These are phyloP conservation scores for Gymnopithys bicolor DNA, from an alignment of 2,797 vertebrate species.

Conservation along the genomic window DNA sequence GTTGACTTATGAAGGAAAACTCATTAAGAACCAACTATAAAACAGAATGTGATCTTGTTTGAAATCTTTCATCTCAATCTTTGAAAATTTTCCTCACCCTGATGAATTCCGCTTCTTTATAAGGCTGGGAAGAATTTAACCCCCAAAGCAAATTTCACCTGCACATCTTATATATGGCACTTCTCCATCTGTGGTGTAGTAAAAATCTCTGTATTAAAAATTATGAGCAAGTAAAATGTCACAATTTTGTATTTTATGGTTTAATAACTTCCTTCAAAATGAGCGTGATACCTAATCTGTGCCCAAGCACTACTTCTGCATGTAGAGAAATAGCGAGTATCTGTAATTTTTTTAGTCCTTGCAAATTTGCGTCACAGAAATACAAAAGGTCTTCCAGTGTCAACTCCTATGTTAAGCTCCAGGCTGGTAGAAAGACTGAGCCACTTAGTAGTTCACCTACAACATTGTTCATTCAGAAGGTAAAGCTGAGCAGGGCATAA, in stretches of 20 bases:
- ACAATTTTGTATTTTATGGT: not conserved
- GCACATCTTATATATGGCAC: conserved; percentile 13
- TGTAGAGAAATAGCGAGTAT: not conserved
- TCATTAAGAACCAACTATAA: conserved; percentile 28
- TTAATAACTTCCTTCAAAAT: conserved; percentile 4
- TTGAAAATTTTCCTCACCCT: not conserved
- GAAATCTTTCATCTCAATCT: conserved; percentile 22
- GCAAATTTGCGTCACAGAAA: not conserved
- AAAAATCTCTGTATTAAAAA: conserved; percentile 22
- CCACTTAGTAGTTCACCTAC: not conserved
- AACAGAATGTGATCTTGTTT: not conserved
- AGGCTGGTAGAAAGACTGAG: not conserved
- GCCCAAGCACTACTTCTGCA: not conserved
- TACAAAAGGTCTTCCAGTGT: not conserved
- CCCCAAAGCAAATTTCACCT: not conserved
- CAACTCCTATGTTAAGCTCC: not conserved
- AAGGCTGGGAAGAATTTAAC: conserved; percentile 49
- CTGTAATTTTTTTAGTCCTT: not conserved
- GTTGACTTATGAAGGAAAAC: conserved; percentile 11
- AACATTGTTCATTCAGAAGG: not conserved
- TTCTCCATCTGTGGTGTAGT: not conserved
- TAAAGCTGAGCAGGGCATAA: not conserved
- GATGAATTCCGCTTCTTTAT: conserved; percentile 14
- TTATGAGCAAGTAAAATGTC: not conserved
- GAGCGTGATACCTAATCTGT: not conserved